phyloP scores from a whole-genome alignment of 1,140 invertebrate species.

The Octopus sinensis region DNA sequence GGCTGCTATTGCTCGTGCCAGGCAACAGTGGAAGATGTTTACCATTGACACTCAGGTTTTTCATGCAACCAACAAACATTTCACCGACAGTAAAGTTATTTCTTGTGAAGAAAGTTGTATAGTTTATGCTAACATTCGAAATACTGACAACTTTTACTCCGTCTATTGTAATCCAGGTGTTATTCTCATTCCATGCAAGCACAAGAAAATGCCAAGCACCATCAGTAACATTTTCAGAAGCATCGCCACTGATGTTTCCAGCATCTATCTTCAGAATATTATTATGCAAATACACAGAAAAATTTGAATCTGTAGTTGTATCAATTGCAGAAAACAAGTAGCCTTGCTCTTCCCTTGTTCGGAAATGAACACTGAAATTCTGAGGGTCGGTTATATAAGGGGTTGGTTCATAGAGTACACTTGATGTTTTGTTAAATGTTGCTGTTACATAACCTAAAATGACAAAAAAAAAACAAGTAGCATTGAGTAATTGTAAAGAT shows the following conservation, averaged over 20 bases:
- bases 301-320: too few species aligned
- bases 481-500: too few species aligned
- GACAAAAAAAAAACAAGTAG: not conserved
- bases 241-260: too few species aligned
- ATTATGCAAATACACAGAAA: too few species aligned
- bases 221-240: constrained; percentile 19
- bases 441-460: constrained; percentile 31
- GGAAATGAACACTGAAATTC: constrained; percentile 21
- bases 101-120: too few species aligned
- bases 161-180: too few species aligned
- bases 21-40: constrained; percentile 83
- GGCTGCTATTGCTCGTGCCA: not conserved
- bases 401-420: constrained; percentile 13
- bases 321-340: too few species aligned
- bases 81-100: constrained; percentile 21
- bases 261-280: too few species aligned
- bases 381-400: constrained; percentile 15
- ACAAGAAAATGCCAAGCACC: constrained; percentile 23
- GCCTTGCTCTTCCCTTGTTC: constrained; percentile 22
- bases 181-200: constrained; percentile 15
- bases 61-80: constrained; percentile 72
- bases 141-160: too few species aligned
- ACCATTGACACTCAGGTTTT: constrained; percentile 81
- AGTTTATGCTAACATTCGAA: too few species aligned
- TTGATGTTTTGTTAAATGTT: constrained; percentile 21